Evolutionary conservation across 2,113 vertebrate genomes (phyloP).

Genomic region (Erythrocercus mccallii): DNA sequence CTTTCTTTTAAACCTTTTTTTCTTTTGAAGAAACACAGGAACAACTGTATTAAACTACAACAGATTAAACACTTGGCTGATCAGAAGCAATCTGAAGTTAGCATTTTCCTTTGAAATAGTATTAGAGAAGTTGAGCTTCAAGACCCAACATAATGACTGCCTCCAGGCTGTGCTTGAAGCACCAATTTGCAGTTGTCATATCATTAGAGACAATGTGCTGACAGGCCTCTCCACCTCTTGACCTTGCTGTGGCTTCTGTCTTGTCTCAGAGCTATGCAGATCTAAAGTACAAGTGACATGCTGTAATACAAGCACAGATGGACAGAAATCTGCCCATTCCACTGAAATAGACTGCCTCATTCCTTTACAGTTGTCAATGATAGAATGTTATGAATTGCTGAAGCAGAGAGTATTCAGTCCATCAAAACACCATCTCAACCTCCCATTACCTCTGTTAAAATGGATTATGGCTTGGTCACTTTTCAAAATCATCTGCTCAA

Average conservation of each 20-base stretch:
- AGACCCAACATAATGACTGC: slow-evolving; percentile 58
- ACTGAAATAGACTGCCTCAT: slow-evolving; percentile 69
- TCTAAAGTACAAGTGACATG: slow-evolving; percentile 77
- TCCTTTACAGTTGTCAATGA: slow-evolving; percentile 74
- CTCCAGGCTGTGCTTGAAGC: slow-evolving; percentile 52
- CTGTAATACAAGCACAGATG: slow-evolving; percentile 79
- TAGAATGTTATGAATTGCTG: slow-evolving; percentile 75
- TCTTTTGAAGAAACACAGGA: background rate
- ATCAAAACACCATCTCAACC: slow-evolving; percentile 52
- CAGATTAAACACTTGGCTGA: slow-evolving; percentile 36
- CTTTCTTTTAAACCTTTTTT: background rate
- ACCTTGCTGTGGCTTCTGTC: slow-evolving; percentile 72
- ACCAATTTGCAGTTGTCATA: slow-evolving; percentile 67
- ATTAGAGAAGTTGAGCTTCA: slow-evolving; percentile 41
- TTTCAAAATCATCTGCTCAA: slow-evolving; percentile 5
- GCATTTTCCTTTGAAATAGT: slow-evolving; percentile 47
- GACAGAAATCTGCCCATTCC: slow-evolving; percentile 81
- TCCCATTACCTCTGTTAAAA: slow-evolving; percentile 49
- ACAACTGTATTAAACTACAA: slow-evolving; percentile 7
- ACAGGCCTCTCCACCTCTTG: slow-evolving; percentile 74
- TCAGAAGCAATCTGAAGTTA: slow-evolving; percentile 44
- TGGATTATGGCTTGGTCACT: slow-evolving; percentile 14
- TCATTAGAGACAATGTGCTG: slow-evolving; percentile 65
- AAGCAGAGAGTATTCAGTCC: slow-evolving; percentile 77
- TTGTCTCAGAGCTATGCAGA: slow-evolving; percentile 74